phyloP scores from a whole-genome alignment of 2,113 vertebrate genomes.

The Tympanuchus pallidicinctus region DNA sequence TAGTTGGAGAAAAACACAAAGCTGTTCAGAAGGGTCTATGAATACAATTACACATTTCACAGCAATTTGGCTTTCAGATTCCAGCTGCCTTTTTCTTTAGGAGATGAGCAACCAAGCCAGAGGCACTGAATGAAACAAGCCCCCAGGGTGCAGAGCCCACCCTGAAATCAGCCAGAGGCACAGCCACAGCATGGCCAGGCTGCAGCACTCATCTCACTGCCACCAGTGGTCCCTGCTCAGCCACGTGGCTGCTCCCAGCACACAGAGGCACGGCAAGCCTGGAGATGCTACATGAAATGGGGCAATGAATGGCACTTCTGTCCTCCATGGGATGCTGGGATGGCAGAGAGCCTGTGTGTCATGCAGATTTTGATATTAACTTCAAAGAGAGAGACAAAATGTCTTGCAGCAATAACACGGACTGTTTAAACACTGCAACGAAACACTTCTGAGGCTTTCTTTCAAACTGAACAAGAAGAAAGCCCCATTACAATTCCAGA shows the following conservation, averaged over 20 bases:
- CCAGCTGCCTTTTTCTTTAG: neutral
- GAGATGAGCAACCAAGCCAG: neutral
- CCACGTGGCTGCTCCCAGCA: neutral
- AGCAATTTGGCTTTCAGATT: neutral
- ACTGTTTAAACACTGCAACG: neutral
- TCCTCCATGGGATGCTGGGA: neutral
- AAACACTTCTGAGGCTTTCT: neutral
- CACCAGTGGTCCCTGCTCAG: neutral
- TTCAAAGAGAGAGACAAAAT: neutral
- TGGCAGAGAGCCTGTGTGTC: neutral
- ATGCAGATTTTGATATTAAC: neutral
- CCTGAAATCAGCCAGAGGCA: neutral
- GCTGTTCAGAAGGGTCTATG: neutral
- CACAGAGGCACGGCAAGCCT: neutral
- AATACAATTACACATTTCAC: neutral
- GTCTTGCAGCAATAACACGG: neutral
- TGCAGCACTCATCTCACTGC: neutral
- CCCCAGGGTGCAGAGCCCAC: neutral
- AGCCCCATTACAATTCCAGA: neutral
- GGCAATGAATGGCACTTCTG: neutral
- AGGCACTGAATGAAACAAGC: neutral
- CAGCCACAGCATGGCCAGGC: fast-evolving
- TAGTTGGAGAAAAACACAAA: neutral
- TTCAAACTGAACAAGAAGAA: neutral
- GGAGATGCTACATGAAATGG: neutral